Conservation (phyloP, 2,113 vertebrate genomes). For the Pelvicachromis taeniatus region DNA sequence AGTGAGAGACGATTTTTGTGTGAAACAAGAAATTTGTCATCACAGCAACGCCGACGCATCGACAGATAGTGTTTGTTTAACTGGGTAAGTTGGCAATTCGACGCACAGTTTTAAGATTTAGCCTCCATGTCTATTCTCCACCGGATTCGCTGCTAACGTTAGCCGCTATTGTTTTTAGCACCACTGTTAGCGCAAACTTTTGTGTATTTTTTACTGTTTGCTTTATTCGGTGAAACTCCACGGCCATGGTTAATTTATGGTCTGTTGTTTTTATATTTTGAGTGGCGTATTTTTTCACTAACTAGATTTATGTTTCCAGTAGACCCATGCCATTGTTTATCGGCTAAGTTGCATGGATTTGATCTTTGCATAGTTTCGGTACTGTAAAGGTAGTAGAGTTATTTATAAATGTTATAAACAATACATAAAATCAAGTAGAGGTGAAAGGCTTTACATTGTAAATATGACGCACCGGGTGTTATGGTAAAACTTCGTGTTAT, state of each 20-base stretch:
- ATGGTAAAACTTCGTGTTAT: not conserved
- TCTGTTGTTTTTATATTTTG: not conserved
- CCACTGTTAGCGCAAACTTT: not conserved
- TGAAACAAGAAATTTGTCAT: not conserved
- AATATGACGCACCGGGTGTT: not conserved
- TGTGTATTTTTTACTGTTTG: not conserved
- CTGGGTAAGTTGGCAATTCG: slow-evolving; percentile 19
- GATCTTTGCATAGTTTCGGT: not conserved
- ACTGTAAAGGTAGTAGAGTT: not conserved
- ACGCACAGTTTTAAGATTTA: not conserved
- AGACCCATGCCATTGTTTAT: not conserved
- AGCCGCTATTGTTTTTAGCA: slow-evolving; percentile 68
- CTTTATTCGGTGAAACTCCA: not conserved
- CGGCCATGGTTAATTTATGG: accelerated
- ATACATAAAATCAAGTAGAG: not conserved
- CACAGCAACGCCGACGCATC: slow-evolving; percentile 21
- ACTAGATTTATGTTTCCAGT: not conserved
- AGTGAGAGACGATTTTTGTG: not conserved
- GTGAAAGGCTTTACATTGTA: not conserved
- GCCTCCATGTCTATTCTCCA: no score
- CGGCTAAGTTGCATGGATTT: not conserved
- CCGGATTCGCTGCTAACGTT: slow-evolving; percentile 29
- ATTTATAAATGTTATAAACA: not conserved
- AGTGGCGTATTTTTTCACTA: not conserved
- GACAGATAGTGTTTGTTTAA: slow-evolving; percentile 51